Evolutionary conservation across 2,888 invertebrate species (phyloP), one percentile per base, ranked within the genome.

Genomic region (Ceriagrion tenellum): DNA sequence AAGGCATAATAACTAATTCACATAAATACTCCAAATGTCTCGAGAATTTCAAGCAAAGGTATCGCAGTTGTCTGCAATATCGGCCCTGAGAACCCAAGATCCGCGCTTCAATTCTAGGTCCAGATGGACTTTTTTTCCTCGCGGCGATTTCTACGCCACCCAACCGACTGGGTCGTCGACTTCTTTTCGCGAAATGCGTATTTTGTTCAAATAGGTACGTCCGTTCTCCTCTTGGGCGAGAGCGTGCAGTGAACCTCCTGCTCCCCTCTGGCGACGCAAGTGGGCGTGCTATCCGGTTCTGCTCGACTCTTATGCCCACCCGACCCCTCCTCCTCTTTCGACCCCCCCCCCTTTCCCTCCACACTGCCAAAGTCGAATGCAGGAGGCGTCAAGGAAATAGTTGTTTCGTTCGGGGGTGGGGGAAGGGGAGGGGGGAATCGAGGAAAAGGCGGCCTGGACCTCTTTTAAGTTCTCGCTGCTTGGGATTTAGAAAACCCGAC

Each of bases 101-200:
- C 47, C 47, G 8, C 47, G 8, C 8, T 47, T 47, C 47, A 8
- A 47, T 2, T 47, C 47, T 8, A 2, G 47, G 47, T 47, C 47
- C 47, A 8, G 47, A 8, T 8, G 47, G 47, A 47, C 8, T 47
- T 47, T 47, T 47, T 47, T 47, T 47, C 8, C 47, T 47, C 47
- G 47, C 8, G 47, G 8, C 8, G 8, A 47, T 47, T 47, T 47
- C 47, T 47, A 8, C 47, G 47, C 47, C 8, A 47, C 47, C 47
- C 47, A 47, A 26, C 69, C n/a, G 81, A 81, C 81, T 16, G 35
- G 81, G 81, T 81, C 81, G 81, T 35, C 81, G 81, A 81, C 81
- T 81, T 81, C 81, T 81, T 81, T 81, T 81, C 81, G 81, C 81
- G 81, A 81, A 81, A 81, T 35, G 81, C 81, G 81, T 81, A 81